Evolutionary conservation across 2,113 vertebrate genomes (phyloP).

Genomic region (Capricornis sumatraensis): DNA sequence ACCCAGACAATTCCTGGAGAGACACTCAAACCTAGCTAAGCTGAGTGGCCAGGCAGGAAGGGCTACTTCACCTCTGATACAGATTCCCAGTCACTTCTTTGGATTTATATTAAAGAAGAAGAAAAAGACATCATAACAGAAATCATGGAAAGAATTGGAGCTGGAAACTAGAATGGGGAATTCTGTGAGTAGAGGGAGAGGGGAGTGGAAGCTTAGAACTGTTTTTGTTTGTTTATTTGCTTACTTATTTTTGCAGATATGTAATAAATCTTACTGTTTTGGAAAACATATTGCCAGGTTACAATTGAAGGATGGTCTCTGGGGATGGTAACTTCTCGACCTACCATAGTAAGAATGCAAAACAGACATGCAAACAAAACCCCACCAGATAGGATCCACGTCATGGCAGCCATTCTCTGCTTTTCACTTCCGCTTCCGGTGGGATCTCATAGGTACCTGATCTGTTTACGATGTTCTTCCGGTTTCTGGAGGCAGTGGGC

Average conservation of each 20-base stretch:
- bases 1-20: conserved; percentile 29
- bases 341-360: neutral
- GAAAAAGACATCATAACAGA: neutral
- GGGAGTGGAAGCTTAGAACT: neutral
- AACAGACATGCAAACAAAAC: neutral
- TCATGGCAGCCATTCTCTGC: neutral
- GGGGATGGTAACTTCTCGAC: neutral
- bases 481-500: neutral
- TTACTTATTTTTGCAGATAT: neutral
- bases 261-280: neutral
- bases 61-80: neutral
- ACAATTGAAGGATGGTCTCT: neutral
- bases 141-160: neutral
- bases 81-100: neutral
- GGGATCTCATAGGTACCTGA: neutral
- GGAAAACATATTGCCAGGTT: neutral
- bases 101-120: neutral
- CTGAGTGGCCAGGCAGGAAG: neutral
- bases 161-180: neutral
- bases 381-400: neutral
- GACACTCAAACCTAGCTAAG: neutral
- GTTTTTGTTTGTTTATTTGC: neutral
- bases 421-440: neutral
- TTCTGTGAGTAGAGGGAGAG: neutral
- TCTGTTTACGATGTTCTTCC: neutral